Evolutionary conservation across 1,140 invertebrate genomes (phyloP).

Genomic region (Zophobas morio): DNA sequence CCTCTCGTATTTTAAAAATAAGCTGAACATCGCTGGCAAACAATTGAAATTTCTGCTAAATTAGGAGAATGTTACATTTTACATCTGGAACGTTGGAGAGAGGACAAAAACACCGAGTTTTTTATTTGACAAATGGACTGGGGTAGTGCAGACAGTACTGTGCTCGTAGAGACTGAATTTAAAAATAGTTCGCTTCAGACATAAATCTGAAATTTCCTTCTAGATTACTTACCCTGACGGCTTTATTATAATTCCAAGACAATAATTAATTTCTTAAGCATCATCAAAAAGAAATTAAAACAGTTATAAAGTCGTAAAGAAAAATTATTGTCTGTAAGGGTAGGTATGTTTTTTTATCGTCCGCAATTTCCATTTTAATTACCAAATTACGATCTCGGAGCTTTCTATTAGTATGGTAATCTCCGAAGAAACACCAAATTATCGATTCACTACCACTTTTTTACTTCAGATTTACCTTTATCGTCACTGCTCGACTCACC

Average conservation of each 20-base stretch:
- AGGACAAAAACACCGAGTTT: constrained; percentile 57
- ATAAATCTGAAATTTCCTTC: constrained; percentile 56
- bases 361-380: constrained; percentile 59
- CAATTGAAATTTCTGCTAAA: constrained; percentile 53
- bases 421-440: constrained; percentile 51
- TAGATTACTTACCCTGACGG: constrained; percentile 45
- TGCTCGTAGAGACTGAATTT: constrained; percentile 49
- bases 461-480: constrained; percentile 24
- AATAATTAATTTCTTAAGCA: constrained; percentile 58
- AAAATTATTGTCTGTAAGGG: constrained; percentile 57
- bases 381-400: constrained; percentile 57
- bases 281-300: constrained; percentile 60
- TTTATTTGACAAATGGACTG: constrained; percentile 58
- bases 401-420: constrained; percentile 58
- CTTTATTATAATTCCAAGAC: constrained; percentile 58
- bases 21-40: constrained; percentile 45
- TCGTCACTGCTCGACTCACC: constrained; percentile 4
- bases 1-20: constrained; percentile 48
- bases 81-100: constrained; percentile 55
- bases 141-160: constrained; percentile 54
- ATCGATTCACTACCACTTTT: constrained; percentile 47
- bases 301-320: constrained; percentile 59
- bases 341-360: constrained; percentile 59
- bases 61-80: constrained; percentile 54
- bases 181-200: constrained; percentile 57